phyloP scores from a whole-genome alignment of 2,113 vertebrate species.

The Picathartes gymnocephalus region DNA sequence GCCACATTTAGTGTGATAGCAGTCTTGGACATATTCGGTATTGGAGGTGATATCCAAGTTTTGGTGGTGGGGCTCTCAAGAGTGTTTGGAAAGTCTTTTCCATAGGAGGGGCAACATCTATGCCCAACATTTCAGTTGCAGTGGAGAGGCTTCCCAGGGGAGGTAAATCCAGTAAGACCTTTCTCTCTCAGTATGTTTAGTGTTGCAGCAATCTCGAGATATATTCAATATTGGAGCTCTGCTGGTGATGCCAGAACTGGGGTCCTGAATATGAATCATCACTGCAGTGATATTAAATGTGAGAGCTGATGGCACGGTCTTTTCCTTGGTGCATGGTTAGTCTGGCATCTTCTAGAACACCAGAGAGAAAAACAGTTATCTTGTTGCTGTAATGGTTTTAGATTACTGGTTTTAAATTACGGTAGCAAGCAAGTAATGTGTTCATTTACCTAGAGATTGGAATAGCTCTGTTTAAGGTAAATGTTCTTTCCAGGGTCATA shows the following conservation, averaged over 20 bases:
- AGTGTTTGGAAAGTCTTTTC: neutral
- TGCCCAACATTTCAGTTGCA: neutral
- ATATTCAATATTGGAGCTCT: rapidly evolving
- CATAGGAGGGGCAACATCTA: neutral
- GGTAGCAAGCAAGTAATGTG: neutral
- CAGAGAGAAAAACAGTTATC: neutral
- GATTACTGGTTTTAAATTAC: neutral
- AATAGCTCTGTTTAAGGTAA: neutral
- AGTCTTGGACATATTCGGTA: neutral
- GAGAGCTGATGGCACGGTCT: neutral
- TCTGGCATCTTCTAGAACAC: neutral
- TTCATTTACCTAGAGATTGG: neutral
- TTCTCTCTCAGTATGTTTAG: neutral
- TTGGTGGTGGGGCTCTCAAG: neutral
- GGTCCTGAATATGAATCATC: neutral
- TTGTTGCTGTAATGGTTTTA: neutral
- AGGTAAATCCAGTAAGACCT: neutral
- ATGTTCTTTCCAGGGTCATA: neutral
- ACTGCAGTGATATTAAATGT: neutral
- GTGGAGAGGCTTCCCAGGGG: neutral
- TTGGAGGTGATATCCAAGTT: neutral
- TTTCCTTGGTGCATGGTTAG: neutral
- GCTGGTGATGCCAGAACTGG: neutral
- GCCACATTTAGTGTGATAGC: neutral
- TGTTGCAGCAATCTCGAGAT: neutral